Base-by-base conservation (phyloP, 2,888 invertebrate genomes). In the Xylocampa areola region DNA sequence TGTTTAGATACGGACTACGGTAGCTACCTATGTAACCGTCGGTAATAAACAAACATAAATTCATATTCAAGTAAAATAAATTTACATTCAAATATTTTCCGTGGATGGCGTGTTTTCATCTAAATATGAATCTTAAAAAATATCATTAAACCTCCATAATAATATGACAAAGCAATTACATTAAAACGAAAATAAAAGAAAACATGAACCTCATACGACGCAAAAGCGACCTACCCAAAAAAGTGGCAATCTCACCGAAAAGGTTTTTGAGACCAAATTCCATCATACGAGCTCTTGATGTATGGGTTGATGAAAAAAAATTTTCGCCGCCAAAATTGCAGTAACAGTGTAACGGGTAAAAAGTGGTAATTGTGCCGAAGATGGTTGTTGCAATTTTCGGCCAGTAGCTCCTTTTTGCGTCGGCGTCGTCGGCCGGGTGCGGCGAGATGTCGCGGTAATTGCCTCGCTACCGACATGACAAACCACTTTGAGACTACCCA, bases 311-410 rank as follows among this genome's bases (percentile, higher is more conserved):
- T 74, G 76, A 62, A 72, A 74, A 62, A 54, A 53, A 76, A 79
- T 81, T 80, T 82, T 70, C 41, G 50, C 41, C 35, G 50, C 65
- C 79, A 74, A 79, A 81, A 76, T 82, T 84, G 77, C 82, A 85
- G 84, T 81, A 79, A 81, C 79, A 79, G 79, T 82, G 80, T 84
- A 80, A 73, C 73, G 72, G 70, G 76, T 80, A 89, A 90, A 89
- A 90, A 89, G 79, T 80, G 79, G 87, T 89, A 89, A 90, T 87
- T 87, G 84, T 80, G 78, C 78, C 76, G 79, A 79, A 80, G 81
- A 86, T 81, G 83, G 82, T 80, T 70, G 83, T 76, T 81, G 88
- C 85, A 89, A 90, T 89, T 88, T 89, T 82, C 81, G 82, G 80
- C 73, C 70, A 71, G 65, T 76, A 81, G 81, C 81, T 83, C 81